Evolutionary conservation across 2,113 vertebrate genomes (phyloP).

Genomic region (Marmota monax): DNA sequence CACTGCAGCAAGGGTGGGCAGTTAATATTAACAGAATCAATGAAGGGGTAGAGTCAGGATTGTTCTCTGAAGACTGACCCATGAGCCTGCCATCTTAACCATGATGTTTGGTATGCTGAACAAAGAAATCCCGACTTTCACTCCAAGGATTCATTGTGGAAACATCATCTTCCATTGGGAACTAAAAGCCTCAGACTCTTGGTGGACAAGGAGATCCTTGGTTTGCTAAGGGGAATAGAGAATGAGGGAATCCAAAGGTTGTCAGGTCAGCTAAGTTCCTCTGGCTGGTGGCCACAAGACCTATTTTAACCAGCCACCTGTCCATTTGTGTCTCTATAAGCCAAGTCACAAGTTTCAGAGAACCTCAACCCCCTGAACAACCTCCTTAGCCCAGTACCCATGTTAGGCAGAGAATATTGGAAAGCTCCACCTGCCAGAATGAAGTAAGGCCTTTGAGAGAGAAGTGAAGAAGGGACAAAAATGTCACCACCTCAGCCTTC

Average conservation of each 20-base stretch:
- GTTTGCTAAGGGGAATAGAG: constrained; percentile 14
- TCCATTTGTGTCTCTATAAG: constrained; percentile 67
- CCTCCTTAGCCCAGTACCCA: constrained; percentile 63
- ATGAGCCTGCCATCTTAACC: not conserved
- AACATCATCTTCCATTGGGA: not conserved
- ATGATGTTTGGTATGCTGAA: not conserved
- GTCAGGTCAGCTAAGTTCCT: constrained; percentile 82
- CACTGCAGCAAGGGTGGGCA: not conserved
- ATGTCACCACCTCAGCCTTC: not conserved
- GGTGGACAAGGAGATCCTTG: constrained; percentile 25
- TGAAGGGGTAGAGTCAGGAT: not conserved
- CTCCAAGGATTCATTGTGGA: not conserved
- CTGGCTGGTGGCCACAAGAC: constrained; percentile 68
- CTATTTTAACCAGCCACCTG: constrained; percentile 84
- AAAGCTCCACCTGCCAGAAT: constrained; percentile 5
- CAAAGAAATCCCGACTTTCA: not conserved
- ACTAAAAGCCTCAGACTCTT: constrained; percentile 18
- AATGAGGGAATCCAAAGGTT: constrained; percentile 67
- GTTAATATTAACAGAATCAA: not conserved
- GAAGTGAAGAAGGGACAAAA: constrained; percentile 43
- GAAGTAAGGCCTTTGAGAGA: not conserved
- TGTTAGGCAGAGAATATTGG: constrained; percentile 1
- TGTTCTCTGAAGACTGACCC: not conserved
- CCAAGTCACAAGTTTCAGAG: constrained; percentile 79
- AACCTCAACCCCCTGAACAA: constrained; percentile 55